Evolutionary conservation across 2,888 invertebrate species (phyloP), one percentile per base, ranked within the genome.

Genomic region (Tholera decimalis): DNA sequence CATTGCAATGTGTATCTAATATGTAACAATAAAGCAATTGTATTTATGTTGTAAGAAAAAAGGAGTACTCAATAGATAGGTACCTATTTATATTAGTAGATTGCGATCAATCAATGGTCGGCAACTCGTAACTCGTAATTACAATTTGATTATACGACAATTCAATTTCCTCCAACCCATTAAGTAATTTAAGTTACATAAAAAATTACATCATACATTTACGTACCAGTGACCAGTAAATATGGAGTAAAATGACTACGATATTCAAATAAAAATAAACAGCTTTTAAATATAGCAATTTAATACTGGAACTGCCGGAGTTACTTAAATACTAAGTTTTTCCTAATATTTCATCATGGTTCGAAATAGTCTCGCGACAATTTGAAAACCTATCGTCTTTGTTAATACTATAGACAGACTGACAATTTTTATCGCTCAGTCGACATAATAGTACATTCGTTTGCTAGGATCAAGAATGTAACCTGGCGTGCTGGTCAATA

Each of bases 381-480:
- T 61, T 53, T 65, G 13, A 41, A 51, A 71, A 50, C 47, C 37
- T 57, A 44, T 53, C 43, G 49, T 47, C 47, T 33, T 58, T 57
- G 49, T 49, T 15, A 37, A n/a, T 28, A 53, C 8, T 53, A 33
- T 44, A 13, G 28, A 47, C 8, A n/a, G 39, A 26, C n/a, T 18
- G 43, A 22, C 13, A 47, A 53, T 47, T 49, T 30, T 8, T 44
- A 53, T 9, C 28, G 53, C 26, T 87, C 85, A 88, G 22, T 95
- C 95, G 20, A 95, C 93, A 69, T 94, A 96, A 79, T 94, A 96
- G 83, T 96, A 96, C 92, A 93, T 93, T 75, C 96, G 88, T 87
- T 96, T 95, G 72, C 95, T 95, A 30, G 96, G 96, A 79, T 96
- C 95, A 83, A 94, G 83, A 73, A 95, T 96, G 62, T 90, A 95